Base-by-base conservation (phyloP, 2,113 vertebrate genomes). In the Tupaia chinensis region DNA sequence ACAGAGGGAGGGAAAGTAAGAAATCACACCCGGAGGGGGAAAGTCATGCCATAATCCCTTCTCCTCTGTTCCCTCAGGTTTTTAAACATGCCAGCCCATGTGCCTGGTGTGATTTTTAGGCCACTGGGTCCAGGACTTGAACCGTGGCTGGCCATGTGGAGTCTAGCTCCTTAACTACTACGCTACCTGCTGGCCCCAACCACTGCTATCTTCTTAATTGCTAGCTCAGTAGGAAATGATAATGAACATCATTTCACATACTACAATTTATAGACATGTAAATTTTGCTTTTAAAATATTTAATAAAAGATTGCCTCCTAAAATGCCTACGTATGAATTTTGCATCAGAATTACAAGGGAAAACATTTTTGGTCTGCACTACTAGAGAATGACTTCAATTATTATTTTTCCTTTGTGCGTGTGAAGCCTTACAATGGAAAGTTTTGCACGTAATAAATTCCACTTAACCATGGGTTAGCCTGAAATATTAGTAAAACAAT, bases 401-500 rank as follows among this genome's bases (percentile, higher is more conserved):
- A 93, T 16, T 56, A 20, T 65, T 83, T 93, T 92, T 72, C 68
- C 34, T 22, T 83, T 72, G 16, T 80, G 19, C 22, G n/a, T 88
- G 25, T 66, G 32, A 77, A 68, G 54, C 84, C 81, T 90, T 60
- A 44, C 53, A 93, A 93, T 29, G 70, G 89, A 89, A 95, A 65
- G 17, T 29, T 89, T 77, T 32, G 80, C 79, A 68, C 69, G 32
- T 80, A 86, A 53, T 19, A 5, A 83, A 80, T 91, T 95, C 92
- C 61, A 93, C 69, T 66, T 90, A 90, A 69, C 78, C 66, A 83
- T 63, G 56, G 63, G 70, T 95, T 78, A 93, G 86, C 82, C 32
- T 86, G 94, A 96, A 97, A 88, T 93, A 89, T 91, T 96, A 97
- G 85, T 19, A 76, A 95, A 97, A 89, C 65, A 84, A 82, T 65